Evolutionary conservation across 2,888 invertebrate species (phyloP), one percentile per base, ranked within the genome.

Genomic region (Drosophila meridionalis): DNA sequence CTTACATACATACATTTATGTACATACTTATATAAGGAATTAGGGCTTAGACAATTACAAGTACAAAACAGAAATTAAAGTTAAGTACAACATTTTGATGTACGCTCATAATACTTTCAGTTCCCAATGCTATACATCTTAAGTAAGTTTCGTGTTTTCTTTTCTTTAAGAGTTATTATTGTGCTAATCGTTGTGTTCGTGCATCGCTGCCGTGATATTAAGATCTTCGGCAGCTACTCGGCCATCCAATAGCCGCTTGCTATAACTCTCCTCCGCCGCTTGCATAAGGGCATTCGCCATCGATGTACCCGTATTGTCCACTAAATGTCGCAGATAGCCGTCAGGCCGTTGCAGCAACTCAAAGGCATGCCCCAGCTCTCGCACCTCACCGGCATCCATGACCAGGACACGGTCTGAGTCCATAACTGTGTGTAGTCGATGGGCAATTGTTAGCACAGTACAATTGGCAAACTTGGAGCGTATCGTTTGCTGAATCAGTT

Each of bases 401-500:
- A 98, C 98, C 80, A 98, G 93, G 47, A 98, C 96, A 80, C 96
- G 94, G 93, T 98, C 97, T 3, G 97, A 96, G 92, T 98, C 98
- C 94, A 98, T 98, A 43, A 98, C 97, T 0, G 98, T 98, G 92
- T 98, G 96, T 69, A 98, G 93, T 8, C 98, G 95, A 94, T 98
- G 98, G 5, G 98, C 98, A 38, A 98, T 97, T 0, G 98, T 98
- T 26, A 98, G 93, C 3, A 98, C 98, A 0, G 98, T 98, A 92
- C 97, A 98, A 47, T 96, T 94, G 0, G 94, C 94, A 92, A 98
- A 98, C 91, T 96, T 96, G 55, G 94, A 94, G 61, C 97, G 94
- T 53, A 98, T 97, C 0, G 97, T 97, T 82, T 94, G 95, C 92
- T 98, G 98, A 85, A 98, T 98, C 30, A 98, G 92, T 14, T 95